Evolutionary conservation across 2,113 vertebrate genomes (phyloP).

Genomic region (Terrapene triunguis): DNA sequence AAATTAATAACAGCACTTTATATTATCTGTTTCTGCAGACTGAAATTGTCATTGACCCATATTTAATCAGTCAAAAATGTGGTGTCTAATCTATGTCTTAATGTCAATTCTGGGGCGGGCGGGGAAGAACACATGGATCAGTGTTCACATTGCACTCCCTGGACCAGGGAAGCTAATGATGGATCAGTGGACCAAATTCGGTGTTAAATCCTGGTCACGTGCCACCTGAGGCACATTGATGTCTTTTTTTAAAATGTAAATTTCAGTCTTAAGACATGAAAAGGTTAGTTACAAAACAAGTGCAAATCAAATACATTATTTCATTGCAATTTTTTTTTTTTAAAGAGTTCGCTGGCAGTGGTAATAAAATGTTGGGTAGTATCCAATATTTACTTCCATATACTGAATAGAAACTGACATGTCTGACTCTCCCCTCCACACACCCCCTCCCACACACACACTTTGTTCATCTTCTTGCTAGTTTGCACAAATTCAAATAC

Average conservation of each 20-base stretch:
- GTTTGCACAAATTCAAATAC: neutral
- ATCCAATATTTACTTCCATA: conserved; percentile 71
- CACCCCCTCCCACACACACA: neutral
- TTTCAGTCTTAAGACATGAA: conserved; percentile 29
- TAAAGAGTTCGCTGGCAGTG: conserved; percentile 68
- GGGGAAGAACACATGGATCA: too few relatives aligned
- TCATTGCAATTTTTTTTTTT: conserved; percentile 55
- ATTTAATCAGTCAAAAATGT: conserved; percentile 27
- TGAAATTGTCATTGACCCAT: conserved; percentile 33
- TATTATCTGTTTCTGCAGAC: conserved; percentile 19
- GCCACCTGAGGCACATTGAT: too few relatives aligned
- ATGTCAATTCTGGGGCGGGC: neutral
- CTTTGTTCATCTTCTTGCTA: conserved; percentile 59
- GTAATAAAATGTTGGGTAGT: conserved; percentile 63
- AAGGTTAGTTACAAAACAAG: conserved; percentile 67
- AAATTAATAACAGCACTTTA: conserved; percentile 25
- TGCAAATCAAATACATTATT: conserved; percentile 67
- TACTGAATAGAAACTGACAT: conserved; percentile 53
- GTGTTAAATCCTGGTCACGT: too few relatives aligned
- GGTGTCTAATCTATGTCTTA: neutral
- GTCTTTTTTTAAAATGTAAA: neutral
- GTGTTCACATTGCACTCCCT: too few relatives aligned
- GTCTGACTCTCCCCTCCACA: neutral
- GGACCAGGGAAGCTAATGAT: too few relatives aligned
- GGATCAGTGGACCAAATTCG: too few relatives aligned